Percentiles rank a stretch among this genome's conserved stretches.
Evolutionary conservation across 2,797 vertebrate species (phyloP).

Genomic region (Sciurus carolinensis): DNA sequence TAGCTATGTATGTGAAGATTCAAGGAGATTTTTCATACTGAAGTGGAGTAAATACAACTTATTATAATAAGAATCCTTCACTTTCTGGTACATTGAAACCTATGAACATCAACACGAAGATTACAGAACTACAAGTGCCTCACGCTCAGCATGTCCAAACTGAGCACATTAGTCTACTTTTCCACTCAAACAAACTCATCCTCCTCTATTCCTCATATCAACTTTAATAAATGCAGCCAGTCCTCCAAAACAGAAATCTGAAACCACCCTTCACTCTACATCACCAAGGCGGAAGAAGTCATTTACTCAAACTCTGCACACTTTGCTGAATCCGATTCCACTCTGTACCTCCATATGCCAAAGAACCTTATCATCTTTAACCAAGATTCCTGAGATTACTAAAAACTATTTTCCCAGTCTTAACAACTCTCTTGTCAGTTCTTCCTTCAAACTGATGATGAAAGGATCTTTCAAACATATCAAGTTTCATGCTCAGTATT

Average conservation of each 20-base stretch:
- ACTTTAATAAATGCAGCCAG: background rate
- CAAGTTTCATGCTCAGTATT: background rate
- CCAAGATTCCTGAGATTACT: background rate
- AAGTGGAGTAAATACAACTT: conserved; percentile 14
- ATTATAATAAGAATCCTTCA: background rate
- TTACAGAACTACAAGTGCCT: background rate
- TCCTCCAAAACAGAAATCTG: background rate
- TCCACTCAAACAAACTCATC: background rate
- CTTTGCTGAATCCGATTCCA: background rate
- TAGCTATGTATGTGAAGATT: background rate
- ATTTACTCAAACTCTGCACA: background rate
- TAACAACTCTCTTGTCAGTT: conserved; percentile 26
- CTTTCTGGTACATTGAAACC: conserved; percentile 16
- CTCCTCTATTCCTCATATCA: background rate
- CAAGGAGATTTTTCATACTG: background rate
- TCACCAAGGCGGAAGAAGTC: background rate
- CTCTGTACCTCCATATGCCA: background rate
- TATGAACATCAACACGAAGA: background rate
- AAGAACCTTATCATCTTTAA: background rate
- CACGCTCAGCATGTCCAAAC: background rate
- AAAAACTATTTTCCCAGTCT: background rate
- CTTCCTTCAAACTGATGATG: background rate
- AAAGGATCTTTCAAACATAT: background rate
- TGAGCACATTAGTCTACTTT: background rate
- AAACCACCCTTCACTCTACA: background rate